A percentile compares a stretch with the other conserved stretches of the same genome.
phyloP scores from a whole-genome alignment of 2,113 vertebrate genomes.

The Scophthalmus maximus region DNA sequence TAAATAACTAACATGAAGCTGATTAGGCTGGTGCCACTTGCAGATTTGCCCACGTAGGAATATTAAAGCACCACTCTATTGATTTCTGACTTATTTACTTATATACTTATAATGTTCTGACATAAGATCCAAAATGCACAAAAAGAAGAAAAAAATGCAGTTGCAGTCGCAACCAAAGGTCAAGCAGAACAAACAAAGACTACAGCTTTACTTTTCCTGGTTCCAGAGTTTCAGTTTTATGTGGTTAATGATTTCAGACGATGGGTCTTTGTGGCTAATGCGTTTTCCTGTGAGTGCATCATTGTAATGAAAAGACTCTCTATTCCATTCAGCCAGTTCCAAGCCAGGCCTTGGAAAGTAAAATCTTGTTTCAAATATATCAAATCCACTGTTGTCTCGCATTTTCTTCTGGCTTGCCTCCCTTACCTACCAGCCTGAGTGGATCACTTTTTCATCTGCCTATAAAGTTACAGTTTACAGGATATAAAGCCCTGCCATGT shows the following conservation, averaged over 20 bases:
- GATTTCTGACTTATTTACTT: background rate
- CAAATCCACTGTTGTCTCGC: background rate
- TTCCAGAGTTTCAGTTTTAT: background rate
- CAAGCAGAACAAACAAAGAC: background rate
- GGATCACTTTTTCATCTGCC: background rate
- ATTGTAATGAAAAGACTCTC: background rate
- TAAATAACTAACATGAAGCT: slow-evolving; percentile 5
- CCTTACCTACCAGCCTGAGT: background rate
- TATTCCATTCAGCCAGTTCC: background rate
- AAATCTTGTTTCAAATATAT: no score
- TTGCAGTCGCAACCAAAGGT: background rate
- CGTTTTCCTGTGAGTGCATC: slow-evolving; percentile 1
- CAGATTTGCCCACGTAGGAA: background rate
- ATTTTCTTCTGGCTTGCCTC: no score
- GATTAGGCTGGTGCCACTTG: background rate
- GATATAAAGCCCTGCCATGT: slow-evolving; percentile 1
- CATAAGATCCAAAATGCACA: background rate
- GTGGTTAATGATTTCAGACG: slow-evolving; percentile 26
- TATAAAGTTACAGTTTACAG: slow-evolving; percentile 8
- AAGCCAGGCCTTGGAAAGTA: no score
- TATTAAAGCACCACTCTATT: background rate
- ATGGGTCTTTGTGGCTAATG: background rate
- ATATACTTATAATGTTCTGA: background rate
- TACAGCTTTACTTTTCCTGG: background rate
- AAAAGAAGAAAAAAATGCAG: background rate